A percentile compares a stretch with the other conserved stretches of the same genome.
Evolutionary conservation across 2,113 vertebrate species (phyloP).

Genomic region (Chlamydotis undulata): DNA sequence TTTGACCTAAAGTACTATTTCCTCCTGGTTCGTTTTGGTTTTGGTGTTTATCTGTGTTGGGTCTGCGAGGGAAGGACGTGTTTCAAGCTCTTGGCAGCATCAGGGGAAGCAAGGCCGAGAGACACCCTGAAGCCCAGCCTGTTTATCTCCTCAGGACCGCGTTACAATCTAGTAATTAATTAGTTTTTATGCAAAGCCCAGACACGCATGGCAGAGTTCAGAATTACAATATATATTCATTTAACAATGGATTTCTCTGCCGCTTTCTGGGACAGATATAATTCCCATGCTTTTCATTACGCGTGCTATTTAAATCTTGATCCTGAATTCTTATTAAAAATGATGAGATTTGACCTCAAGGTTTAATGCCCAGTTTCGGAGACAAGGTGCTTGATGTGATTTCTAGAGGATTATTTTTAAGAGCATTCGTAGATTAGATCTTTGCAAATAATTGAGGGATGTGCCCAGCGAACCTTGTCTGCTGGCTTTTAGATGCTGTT

Average conservation of each 20-base stretch:
- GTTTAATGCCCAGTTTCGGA: constrained; percentile 57
- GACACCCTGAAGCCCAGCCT: neutral
- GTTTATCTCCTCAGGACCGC: neutral
- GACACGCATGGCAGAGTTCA: constrained; percentile 23
- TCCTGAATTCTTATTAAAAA: constrained; percentile 58
- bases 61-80: neutral
- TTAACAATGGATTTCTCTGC: constrained; percentile 12
- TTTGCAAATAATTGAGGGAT: neutral
- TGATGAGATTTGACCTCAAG: constrained; percentile 61
- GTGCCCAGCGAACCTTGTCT: constrained; percentile 7
- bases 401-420: constrained; percentile 65
- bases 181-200: constrained; percentile 31
- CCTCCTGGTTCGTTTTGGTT: neutral
- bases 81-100: neutral
- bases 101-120: neutral
- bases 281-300: constrained; percentile 50
- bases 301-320: constrained; percentile 39
- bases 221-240: constrained; percentile 34
- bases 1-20: neutral
- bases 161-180: constrained; percentile 27
- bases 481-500: neutral
- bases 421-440: constrained; percentile 40
- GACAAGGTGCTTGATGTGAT: constrained; percentile 54
- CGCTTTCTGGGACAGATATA: constrained; percentile 47
- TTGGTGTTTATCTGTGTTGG: neutral